phyloP scores from a whole-genome alignment of 2,113 vertebrate species.

The Anhinga anhinga region DNA sequence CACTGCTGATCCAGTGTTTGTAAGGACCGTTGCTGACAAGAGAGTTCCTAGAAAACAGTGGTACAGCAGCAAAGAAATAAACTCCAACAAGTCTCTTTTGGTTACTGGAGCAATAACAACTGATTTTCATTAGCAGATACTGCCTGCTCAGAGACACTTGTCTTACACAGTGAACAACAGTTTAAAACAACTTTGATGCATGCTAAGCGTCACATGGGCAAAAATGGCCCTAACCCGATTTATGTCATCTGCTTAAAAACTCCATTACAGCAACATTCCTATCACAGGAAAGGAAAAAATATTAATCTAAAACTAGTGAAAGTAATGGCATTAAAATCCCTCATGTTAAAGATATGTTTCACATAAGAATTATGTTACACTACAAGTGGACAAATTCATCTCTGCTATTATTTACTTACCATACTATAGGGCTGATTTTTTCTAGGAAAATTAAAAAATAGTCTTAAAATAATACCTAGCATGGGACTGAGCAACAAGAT shows the following conservation, averaged over 20 bases:
- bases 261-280: neutral
- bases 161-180: neutral
- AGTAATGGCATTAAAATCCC: neutral
- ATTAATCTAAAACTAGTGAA: neutral
- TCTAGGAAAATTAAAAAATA: neutral
- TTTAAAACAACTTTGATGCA: neutral
- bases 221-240: neutral
- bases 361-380: neutral
- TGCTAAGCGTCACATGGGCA: neutral
- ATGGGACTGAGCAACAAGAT: neutral
- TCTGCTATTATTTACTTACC: neutral
- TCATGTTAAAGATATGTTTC: neutral
- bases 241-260: neutral
- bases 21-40: conserved; percentile 78
- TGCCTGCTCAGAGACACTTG: neutral
- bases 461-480: neutral
- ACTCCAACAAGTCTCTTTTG: neutral
- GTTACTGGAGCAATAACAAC: neutral
- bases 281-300: neutral
- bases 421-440: too few species aligned
- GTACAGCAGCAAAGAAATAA: neutral
- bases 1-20: conserved; percentile 81
- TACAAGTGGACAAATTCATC: neutral
- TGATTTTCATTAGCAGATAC: neutral
- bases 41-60: conserved; percentile 77